Evolutionary conservation across 1,140 invertebrate genomes (phyloP), one percentile per base, ranked within the genome.

Genomic region (Prorops nasuta): DNA sequence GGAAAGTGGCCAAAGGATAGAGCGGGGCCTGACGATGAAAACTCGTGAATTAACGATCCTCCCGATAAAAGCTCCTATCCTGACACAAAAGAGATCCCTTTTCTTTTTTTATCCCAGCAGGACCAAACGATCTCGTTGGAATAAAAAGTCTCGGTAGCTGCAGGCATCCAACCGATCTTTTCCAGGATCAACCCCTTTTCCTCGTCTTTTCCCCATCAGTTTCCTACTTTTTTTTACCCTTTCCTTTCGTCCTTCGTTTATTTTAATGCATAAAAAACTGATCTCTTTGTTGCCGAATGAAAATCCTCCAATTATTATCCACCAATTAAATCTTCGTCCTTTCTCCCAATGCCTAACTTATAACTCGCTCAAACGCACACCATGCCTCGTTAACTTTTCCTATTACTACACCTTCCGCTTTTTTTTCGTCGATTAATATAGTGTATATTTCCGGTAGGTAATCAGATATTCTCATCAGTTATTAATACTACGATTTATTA

Each of bases 1-100:
- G 18, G 14, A 40, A 40, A 21, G 19, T 18, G 38, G 20, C 18
- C n/a, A 18, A 40, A 40, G 12, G 38, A 40, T 8, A 21, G 12
- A 28, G 6, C 24, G n/a, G 10, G 6, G 18, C 22, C 17, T 40
- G 38, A 10, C 15, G 18, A 40, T 40, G 8, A 31, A 51, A 45
- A 17, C 32, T 31, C 19, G 21, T 31, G 48, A 51, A 51, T 51
- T 43, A 45, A 51, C 53, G 43, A 31, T 47, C 36, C 22, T 15
- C n/a, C 12, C 20, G 38, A 40, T 40, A 40, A 40, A 44, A 57
- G 28, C 24, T 17, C 37, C 38, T 39, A 8, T 16, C 20, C 14
- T 19, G 19, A 15, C 17, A 21, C 7, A 39, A 39, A 39, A 39
- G 17, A 39, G 17, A 3, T 10, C 10, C 2, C 21, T 9, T 20